Evolutionary conservation across 1,140 invertebrate species (phyloP), one percentile per base, ranked within the genome.

Genomic region (Drosophila mayri): DNA sequence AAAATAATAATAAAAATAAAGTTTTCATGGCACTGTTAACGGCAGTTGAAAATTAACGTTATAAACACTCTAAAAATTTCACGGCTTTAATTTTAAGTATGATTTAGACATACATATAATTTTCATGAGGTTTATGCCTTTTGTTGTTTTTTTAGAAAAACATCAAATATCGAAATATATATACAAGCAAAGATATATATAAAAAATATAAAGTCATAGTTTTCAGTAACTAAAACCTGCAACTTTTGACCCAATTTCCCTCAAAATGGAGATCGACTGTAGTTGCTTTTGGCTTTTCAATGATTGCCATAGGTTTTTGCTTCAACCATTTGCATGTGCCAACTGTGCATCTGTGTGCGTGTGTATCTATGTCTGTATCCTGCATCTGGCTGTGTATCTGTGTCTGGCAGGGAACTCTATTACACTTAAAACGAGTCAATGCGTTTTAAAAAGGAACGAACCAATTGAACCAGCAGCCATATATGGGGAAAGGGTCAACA

Each of bases 361-460:
- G 68, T 18, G 43, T 77, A 44, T 71, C 50, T 62, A 35, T 58
- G 41, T 41, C 30, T 30, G 32, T 40, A 32, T 55, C 25, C 30
- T 49, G 58, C 52, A 18, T 35, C 30, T 28, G 44, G 30, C 22
- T 58, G 60, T 54, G 62, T 83, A 67, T 83, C 49, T 72, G 79
- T 60, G 82, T 20, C 67, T 63, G 76, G 70, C 79, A 83, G 66
- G 76, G 84, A 88, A 88, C 84, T 87, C 83, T 83, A 88, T 88
- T 88, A 83, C 83, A 76, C 83, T 87, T 87, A 87, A 88, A 86
- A 83, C 80, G 80, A 83, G 75, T 83, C 80, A 82, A 88, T 86
- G 84, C 75, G 79, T 86, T 86, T 88, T 68, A 71, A 86, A 86
- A 86, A 73, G 50, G 71, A 74, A 71, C 60, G 38, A 52, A 76